Evolutionary conservation across 2,113 vertebrate genomes (phyloP).

Genomic region (Manacus vitellinus): DNA sequence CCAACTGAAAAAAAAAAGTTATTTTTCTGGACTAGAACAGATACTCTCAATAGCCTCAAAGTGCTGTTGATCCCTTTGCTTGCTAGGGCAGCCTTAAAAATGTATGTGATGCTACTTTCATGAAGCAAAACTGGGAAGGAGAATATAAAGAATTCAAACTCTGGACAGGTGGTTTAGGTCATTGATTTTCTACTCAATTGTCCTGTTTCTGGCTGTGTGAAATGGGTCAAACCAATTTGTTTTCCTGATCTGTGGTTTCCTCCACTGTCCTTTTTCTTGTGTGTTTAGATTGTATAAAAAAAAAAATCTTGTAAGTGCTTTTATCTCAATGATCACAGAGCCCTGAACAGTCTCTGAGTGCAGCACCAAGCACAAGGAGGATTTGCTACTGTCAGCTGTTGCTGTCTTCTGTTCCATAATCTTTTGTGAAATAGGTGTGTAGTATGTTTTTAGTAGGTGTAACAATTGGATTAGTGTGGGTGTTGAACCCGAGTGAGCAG

Average conservation of each 20-base stretch:
- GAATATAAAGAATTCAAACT: neutral
- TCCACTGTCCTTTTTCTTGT: neutral
- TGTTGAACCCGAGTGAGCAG: neutral
- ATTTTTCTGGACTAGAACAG: neutral
- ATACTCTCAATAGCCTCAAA: neutral
- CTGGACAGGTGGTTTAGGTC: neutral
- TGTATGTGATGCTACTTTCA: neutral
- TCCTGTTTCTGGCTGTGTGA: neutral
- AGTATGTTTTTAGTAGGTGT: neutral
- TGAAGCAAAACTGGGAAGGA: neutral
- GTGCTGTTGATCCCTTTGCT: neutral
- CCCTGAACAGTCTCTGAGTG: neutral
- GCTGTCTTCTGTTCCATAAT: neutral
- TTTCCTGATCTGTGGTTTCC: neutral
- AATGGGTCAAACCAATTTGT: slow-evolving; percentile 4
- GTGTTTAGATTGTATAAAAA: neutral
- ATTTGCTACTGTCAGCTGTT: neutral
- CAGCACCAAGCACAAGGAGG: neutral
- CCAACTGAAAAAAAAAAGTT: neutral
- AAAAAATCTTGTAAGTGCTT: neutral
- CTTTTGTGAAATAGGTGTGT: neutral
- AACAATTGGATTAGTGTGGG: neutral
- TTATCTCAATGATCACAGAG: neutral
- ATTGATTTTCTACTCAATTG: neutral
- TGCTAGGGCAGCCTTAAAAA: neutral